Base-by-base conservation (phyloP, 2,888 invertebrate genomes). In the Rhynchonema sp. region DNA sequence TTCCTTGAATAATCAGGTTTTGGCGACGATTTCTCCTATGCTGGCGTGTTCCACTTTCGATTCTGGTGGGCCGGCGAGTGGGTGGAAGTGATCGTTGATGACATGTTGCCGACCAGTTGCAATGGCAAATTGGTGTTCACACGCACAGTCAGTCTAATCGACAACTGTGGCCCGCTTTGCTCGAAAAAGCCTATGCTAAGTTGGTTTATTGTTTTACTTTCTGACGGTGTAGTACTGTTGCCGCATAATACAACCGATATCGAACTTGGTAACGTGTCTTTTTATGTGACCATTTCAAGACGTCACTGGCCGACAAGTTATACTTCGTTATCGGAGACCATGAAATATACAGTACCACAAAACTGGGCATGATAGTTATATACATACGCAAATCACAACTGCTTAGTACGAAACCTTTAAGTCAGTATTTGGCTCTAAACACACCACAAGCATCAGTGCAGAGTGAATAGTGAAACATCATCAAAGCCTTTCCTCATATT, bases 171-270 rank as follows among this genome's bases (percentile, higher is more conserved):
- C 85, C 89, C 0, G 84, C 87, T 0, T 76, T 90, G 29, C 76
- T 90, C 58, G 90, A 90, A 75, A 90, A 90, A 75, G 90, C 90
- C 0, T 89, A 89, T 67, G 89, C 89, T 61, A 89, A 90, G 85
- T 85, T 73, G 80, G 82, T 20, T 54, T 3, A 3, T 49, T n/a
- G 9, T 23, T n/a, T 3, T n/a, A 17, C n/a, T 23, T 17, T n/a
- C 13, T 17, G 9, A 6, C 3, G 3, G 23, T n/a, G 9, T n/a
- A n/a, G 49, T 49, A 20, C n/a, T 49, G 49, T 49, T 49, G 49
- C 9, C 38, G 38, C 38, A 13, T 38, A 38, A 38, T 38, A 17
- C 6, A 6, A 38, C 38, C 6, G 38, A 38, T 13, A 6, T 13
- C 38, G 6, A 6, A 17, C 6, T 38, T 6, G 38, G 38, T 17